Evolutionary conservation across 2,797 vertebrate species (phyloP).

Genomic region (Myotis planiceps): DNA sequence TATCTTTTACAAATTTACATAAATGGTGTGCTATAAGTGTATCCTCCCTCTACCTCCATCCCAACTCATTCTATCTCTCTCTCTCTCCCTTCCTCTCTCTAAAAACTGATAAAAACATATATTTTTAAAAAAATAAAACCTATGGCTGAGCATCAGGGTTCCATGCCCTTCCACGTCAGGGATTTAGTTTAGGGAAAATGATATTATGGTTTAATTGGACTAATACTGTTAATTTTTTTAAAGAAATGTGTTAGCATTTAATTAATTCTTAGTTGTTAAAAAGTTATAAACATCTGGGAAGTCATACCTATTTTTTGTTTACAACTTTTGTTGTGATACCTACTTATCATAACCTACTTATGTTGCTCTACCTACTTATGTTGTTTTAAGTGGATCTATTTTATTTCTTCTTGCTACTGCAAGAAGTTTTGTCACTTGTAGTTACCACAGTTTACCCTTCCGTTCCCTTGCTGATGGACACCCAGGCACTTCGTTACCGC

Average conservation of each 20-base stretch:
- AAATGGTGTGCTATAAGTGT: background rate
- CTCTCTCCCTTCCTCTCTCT: no score
- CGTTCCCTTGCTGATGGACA: background rate
- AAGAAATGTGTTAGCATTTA: background rate
- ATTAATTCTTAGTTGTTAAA: background rate
- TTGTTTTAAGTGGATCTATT: background rate
- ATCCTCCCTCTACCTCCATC: background rate
- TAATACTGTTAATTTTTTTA: background rate
- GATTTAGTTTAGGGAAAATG: background rate
- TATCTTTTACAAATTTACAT: background rate
- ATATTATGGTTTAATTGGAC: background rate
- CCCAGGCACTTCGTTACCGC: background rate
- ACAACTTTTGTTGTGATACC: background rate
- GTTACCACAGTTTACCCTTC: background rate
- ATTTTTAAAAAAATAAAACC: no score
- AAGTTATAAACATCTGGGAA: background rate
- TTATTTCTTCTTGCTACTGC: background rate
- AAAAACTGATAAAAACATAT: no score
- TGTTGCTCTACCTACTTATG: background rate
- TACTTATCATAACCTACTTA: no score
- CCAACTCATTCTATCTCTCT: no score
- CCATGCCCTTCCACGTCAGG: rapidly evolving
- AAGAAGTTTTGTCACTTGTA: background rate
- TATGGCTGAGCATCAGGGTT: rapidly evolving
- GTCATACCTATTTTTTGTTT: background rate